Conservation (phyloP, 2,113 vertebrate species). For the Lasiurus borealis region DNA sequence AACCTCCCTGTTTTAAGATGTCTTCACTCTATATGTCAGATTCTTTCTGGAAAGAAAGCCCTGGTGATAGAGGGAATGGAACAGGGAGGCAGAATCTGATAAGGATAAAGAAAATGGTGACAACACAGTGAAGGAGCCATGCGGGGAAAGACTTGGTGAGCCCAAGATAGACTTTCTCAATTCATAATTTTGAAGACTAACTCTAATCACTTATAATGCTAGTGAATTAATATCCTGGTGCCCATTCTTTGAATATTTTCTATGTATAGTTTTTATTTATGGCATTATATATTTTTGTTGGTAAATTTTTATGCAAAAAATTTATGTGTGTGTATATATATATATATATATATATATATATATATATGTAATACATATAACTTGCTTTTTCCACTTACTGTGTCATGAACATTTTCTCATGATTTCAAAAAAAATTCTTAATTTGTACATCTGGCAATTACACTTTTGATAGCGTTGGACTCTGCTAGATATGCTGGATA, state of each 20-base stretch:
- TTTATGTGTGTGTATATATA: no score
- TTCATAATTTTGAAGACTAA: not conserved
- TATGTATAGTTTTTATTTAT: not conserved
- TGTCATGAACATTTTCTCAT: not conserved
- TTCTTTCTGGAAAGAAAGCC: not conserved
- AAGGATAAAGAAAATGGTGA: not conserved
- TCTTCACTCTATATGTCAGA: not conserved
- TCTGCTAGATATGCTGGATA: not conserved
- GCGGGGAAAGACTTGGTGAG: rapidly evolving
- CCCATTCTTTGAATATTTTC: not conserved
- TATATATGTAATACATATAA: not conserved
- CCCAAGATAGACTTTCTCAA: not conserved
- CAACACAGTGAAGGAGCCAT: not conserved
- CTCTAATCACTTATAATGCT: not conserved
- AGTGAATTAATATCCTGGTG: slow-evolving; percentile 8
- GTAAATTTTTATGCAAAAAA: not conserved
- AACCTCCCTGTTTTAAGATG: slow-evolving; percentile 11
- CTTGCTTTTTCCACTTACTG: not conserved
- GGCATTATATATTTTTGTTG: not conserved
- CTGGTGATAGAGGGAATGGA: not conserved
- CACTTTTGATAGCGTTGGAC: not conserved
- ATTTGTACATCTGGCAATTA: not conserved
- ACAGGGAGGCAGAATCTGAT: not conserved
- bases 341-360: no score
- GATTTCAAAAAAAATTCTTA: not conserved